These are phyloP conservation scores for Neoniphon sammara DNA, from an alignment of 2,797 vertebrate species.

Conservation along the genomic window DNA sequence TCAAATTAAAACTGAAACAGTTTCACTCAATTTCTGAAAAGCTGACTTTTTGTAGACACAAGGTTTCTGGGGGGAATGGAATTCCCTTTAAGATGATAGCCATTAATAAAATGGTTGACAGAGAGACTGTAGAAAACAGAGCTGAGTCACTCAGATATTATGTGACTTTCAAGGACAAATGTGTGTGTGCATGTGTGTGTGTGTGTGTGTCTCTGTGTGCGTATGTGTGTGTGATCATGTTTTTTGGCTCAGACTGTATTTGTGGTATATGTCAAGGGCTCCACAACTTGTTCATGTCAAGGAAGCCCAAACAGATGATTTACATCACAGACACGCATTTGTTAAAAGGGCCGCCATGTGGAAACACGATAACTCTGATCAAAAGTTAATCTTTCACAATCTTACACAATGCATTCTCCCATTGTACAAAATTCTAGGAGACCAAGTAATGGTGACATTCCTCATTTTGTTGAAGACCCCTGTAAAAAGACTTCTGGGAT, in stretches of 20 bases:
- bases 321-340: background rate
- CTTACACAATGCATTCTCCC: background rate
- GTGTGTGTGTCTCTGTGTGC: background rate
- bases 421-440: background rate
- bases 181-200: conserved; percentile 6
- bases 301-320: background rate
- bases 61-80: background rate
- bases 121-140: background rate
- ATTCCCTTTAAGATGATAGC: background rate
- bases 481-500: background rate
- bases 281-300: background rate
- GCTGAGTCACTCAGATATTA: conserved; percentile 13
- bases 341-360: background rate
- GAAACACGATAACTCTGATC: conserved; percentile 9
- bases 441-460: conserved; percentile 16
- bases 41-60: background rate
- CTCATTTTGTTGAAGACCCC: background rate
- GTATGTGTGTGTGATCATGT: background rate
- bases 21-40: conserved; percentile 36
- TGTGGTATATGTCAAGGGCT: background rate
- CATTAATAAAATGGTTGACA: conserved; percentile 7
- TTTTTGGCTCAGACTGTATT: background rate
- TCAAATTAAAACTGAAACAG: conserved; percentile 11
- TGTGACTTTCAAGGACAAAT: conserved; percentile 6
- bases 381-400: background rate